Evolutionary conservation across 2,113 vertebrate species (phyloP).

Genomic region (Actinemys pallida): DNA sequence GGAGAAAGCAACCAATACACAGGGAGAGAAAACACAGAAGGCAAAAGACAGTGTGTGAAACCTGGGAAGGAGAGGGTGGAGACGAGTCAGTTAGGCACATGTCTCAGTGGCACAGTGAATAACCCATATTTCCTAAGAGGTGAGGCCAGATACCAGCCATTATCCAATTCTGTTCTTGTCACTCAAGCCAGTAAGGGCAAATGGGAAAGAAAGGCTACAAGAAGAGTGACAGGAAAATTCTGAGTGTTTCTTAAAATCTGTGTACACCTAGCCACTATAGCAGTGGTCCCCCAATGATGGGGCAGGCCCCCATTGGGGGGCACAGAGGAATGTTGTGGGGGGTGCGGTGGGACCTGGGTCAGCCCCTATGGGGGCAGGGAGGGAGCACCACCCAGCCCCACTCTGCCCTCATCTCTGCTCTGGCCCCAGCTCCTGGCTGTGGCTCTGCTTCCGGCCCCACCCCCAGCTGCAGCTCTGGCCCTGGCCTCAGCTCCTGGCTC

Average conservation of each 20-base stretch:
- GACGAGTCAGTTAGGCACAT: background rate
- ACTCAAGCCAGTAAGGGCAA: background rate
- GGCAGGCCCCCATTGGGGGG: too few relatives aligned
- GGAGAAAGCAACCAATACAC: background rate
- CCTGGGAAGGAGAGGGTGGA: background rate
- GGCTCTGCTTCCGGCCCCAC: too few relatives aligned
- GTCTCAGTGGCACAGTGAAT: background rate
- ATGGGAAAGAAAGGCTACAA: background rate
- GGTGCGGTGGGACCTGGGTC: too few relatives aligned
- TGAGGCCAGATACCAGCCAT: constrained; percentile 1
- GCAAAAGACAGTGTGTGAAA: background rate
- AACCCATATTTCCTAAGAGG: constrained; percentile 16
- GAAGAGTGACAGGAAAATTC: background rate
- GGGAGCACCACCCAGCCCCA: too few relatives aligned
- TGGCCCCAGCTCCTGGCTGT: too few relatives aligned
- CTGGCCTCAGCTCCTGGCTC: too few relatives aligned
- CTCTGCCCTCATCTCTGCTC: too few relatives aligned
- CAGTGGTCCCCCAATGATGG: too few relatives aligned
- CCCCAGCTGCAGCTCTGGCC: too few relatives aligned
- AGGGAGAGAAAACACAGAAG: background rate
- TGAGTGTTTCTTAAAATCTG: background rate
- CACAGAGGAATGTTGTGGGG: too few relatives aligned
- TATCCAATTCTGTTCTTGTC: background rate
- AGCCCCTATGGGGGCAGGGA: too few relatives aligned
- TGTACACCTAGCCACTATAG: background rate